Base-by-base conservation (phyloP, 2,113 vertebrate genomes). In the Puma concolor region DNA sequence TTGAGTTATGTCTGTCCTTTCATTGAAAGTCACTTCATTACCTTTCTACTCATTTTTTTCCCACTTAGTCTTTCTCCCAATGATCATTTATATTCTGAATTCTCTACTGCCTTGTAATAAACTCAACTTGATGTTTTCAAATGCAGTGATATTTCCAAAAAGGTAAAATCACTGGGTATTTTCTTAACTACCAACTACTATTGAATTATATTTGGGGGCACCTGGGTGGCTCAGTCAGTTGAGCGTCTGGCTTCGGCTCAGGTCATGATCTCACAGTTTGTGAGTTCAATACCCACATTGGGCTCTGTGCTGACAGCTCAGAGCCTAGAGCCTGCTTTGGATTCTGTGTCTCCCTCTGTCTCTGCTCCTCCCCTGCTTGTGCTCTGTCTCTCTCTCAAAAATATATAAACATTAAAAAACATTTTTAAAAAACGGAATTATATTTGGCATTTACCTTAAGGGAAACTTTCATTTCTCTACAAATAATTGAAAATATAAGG, bases 401-500 rank as follows among this genome's bases (percentile, higher is more conserved):
- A 44, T 44, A 44, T 44, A 44, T 44, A 44, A 44, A 44, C 44
- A 44, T 44, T 44, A 44, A 44, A 44, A 44, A 44, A 44, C 8
- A 44, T 9, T 44, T 9, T 44, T 9, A 44, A 44, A 44, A 44
- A 44, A 44, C 0, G 44, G 66, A 54, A 92, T 92, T 92, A 89
- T 54, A 85, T 74, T 74, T 95, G 76, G 1, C 4, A 63, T 64
- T 67, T 81, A 81, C 7, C 31, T 7, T 72, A 88, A 83, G 27
- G 29, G 13, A 54, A 50, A 4, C 76, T 95, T 91, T 36, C 6
- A 60, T 57, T 96, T 93, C 33, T 88, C 19, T 31, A 54, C 9
- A 91, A 91, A 81, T 60, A n/a, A n/a, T 19, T 76, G 16, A 87
- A 92, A 97, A 81, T 72, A 64, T 57, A 76, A 44, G 12, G n/a